These are phyloP conservation scores for Chaetodon trifascialis DNA, from an alignment of 2,113 vertebrate species.

Conservation along the genomic window DNA sequence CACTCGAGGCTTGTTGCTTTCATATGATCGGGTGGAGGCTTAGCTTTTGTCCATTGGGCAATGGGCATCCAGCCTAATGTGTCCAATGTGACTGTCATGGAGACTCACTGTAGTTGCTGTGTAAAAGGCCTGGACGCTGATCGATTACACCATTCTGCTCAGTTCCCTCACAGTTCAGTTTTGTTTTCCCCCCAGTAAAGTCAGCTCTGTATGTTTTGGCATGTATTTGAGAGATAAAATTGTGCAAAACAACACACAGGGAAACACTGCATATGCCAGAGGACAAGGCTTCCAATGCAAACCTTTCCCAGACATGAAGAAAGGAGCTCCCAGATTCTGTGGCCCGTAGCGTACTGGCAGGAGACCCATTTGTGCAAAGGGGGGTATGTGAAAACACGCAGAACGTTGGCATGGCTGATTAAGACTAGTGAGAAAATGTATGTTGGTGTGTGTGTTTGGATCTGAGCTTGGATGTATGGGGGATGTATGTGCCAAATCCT, in stretches of 20 bases:
- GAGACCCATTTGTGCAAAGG: conserved; percentile 52
- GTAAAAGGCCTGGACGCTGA: conserved; percentile 50
- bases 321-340: conserved; percentile 50
- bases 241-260: conserved; percentile 62
- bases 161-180: conserved; percentile 17
- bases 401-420: conserved; percentile 56
- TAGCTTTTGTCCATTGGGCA: background rate
- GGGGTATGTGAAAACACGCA: conserved; percentile 53
- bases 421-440: conserved; percentile 40
- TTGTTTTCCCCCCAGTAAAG: conserved; percentile 6
- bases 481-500: conserved; percentile 33
- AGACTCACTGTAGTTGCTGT: conserved; percentile 29
- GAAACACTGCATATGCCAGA: conserved; percentile 52
- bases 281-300: conserved; percentile 52
- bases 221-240: conserved; percentile 39
- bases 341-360: conserved; percentile 43
- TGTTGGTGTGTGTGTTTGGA: conserved; percentile 32
- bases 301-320: conserved; percentile 64
- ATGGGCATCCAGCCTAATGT: conserved; percentile 33
- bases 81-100: conserved; percentile 28
- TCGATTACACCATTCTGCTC: conserved; percentile 55
- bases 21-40: conserved; percentile 8
- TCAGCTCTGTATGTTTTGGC: conserved; percentile 63
- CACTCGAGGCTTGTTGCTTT: conserved; percentile 1
- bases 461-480: conserved; percentile 9